These are phyloP conservation scores for Tragulus kanchil DNA, from an alignment of 2,113 vertebrate genomes.

Conservation along the genomic window DNA sequence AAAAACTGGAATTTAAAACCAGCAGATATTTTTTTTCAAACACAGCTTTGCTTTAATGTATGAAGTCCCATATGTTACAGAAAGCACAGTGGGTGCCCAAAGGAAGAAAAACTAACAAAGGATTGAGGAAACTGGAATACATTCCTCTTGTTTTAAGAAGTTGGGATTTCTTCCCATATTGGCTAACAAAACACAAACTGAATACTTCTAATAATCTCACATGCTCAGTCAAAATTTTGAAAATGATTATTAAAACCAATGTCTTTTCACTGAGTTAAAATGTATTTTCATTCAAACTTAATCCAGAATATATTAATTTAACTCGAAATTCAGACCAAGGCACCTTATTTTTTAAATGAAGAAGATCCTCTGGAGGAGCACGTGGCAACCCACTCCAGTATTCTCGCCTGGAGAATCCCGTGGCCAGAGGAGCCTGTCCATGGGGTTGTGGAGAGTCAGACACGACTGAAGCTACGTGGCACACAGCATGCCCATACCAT, in stretches of 20 bases:
- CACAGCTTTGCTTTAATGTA: constrained; percentile 80
- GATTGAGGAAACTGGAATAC: background rate
- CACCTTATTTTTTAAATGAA: background rate
- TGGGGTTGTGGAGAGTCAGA: background rate
- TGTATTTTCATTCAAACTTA: constrained; percentile 52
- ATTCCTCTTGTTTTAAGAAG: constrained; percentile 9
- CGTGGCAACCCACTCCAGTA: background rate
- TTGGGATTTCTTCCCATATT: constrained; percentile 53
- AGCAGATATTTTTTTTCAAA: constrained; percentile 80
- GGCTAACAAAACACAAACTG: constrained; percentile 55
- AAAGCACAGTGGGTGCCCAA: constrained; percentile 80
- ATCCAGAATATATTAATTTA: constrained; percentile 63
- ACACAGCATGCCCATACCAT: background rate
- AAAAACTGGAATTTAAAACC: constrained; percentile 87
- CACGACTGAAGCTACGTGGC: background rate
- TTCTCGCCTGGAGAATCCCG: background rate
- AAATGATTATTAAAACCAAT: constrained; percentile 36
- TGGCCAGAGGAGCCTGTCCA: background rate
- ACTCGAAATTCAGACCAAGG: constrained; percentile 54
- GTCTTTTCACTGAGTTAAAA: constrained; percentile 41
- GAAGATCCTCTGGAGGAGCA: background rate
- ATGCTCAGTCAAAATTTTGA: constrained; percentile 13
- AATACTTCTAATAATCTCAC: constrained; percentile 46
- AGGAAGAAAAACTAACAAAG: constrained; percentile 86
- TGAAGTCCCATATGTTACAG: constrained; percentile 84